Percentiles rank a stretch among this genome's conserved stretches.
Evolutionary conservation across 2,888 invertebrate genomes (phyloP).

Genomic region (Phorcus lineatus): DNA sequence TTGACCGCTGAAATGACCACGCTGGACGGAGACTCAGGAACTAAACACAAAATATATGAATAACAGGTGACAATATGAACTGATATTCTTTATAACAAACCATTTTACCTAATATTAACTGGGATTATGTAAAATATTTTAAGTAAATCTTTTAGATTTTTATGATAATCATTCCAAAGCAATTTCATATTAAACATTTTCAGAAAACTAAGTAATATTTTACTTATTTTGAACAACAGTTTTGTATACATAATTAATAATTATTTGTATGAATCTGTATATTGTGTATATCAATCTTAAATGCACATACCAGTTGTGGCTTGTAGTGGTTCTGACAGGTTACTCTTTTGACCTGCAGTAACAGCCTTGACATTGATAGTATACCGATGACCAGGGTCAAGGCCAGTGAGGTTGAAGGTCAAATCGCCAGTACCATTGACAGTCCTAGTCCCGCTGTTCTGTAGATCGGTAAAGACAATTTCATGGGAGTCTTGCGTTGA

Average conservation of each 20-base stretch:
- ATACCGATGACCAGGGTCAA: conserved; percentile 53
- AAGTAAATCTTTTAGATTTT: too few relatives aligned
- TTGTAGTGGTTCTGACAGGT: conserved; percentile 40
- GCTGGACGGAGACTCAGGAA: conserved; percentile 49
- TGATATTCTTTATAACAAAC: too few relatives aligned
- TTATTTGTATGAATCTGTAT: too few relatives aligned
- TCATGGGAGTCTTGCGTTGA: conserved; percentile 28
- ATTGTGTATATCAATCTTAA: too few relatives aligned
- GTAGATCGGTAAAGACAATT: neutral
- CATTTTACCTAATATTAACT: too few relatives aligned
- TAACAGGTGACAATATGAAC: too few relatives aligned
- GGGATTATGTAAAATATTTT: too few relatives aligned
- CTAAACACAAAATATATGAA: conserved; percentile 36
- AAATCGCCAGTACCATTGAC: conserved; percentile 1
- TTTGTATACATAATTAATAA: too few relatives aligned
- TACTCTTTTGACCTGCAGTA: conserved; percentile 50
- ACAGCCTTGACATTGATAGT: conserved; percentile 50
- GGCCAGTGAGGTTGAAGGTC: conserved; percentile 42
- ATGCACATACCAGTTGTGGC: conserved; percentile 54
- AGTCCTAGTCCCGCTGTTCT: neutral
- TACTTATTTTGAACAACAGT: too few relatives aligned
- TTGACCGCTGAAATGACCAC: conserved; percentile 51
- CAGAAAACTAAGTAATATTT: too few relatives aligned
- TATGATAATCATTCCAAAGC: too few relatives aligned
- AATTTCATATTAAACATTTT: too few relatives aligned